Conservation (phyloP, 1,140 invertebrate species). For the Homalodisca vitripennis region DNA sequence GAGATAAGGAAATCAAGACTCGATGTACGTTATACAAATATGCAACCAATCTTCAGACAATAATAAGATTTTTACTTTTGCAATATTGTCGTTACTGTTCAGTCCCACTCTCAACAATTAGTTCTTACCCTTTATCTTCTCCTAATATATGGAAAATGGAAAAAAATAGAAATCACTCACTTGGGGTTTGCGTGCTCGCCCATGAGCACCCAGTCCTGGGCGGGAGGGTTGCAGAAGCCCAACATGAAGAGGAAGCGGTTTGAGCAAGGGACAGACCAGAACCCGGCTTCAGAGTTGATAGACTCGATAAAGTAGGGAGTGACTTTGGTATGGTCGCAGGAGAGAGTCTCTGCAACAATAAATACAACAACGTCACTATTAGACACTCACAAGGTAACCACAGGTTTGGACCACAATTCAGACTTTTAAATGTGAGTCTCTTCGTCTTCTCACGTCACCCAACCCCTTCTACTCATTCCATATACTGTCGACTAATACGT, state of each 20-base stretch:
- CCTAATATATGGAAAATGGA: background rate
- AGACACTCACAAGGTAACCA: too few species aligned
- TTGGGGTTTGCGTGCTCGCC: constrained; percentile 73
- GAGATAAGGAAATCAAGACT: too few species aligned
- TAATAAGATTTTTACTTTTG: too few species aligned
- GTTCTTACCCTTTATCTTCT: background rate
- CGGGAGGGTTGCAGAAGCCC: constrained; percentile 74
- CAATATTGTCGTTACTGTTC: background rate
- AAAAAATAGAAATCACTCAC: constrained; percentile 54
- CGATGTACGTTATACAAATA: too few species aligned
- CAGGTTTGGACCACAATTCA: too few species aligned
- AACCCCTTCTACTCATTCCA: too few species aligned
- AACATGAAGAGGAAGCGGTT: constrained; percentile 77
- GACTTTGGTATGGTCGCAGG: constrained; percentile 85
- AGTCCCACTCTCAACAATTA: background rate
- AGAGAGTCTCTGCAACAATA: constrained; percentile 67
- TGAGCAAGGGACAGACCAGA: constrained; percentile 79
- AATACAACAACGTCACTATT: too few species aligned
- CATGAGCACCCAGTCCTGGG: constrained; percentile 77
- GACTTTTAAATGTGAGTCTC: too few species aligned
- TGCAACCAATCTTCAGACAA: too few species aligned
- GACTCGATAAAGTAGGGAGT: constrained; percentile 86
- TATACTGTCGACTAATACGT: too few species aligned
- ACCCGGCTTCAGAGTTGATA: constrained; percentile 71
- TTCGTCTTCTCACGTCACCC: too few species aligned